Percentiles rank a stretch among this genome's conserved stretches.
Evolutionary conservation across 2,888 invertebrate species (phyloP).

Genomic region (Pemphredon lugubris): DNA sequence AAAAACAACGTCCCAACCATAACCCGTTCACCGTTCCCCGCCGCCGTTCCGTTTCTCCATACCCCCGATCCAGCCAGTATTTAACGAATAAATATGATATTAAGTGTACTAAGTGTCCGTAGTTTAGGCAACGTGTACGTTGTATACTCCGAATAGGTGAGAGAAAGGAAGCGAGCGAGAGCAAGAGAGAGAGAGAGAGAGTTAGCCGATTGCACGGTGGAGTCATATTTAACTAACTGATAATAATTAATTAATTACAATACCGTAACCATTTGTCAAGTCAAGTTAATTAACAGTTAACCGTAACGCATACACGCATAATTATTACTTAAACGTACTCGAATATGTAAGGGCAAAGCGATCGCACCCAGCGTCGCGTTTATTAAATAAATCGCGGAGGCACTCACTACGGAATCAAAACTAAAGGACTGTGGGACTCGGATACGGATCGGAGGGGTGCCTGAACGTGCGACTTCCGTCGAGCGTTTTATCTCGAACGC

Average conservation of each 20-base stretch:
- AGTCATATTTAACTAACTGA: conserved; percentile 78
- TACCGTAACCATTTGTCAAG: conserved; percentile 75
- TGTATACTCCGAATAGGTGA: conserved; percentile 73
- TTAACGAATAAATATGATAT: conserved; percentile 77
- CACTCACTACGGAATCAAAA: conserved; percentile 76
- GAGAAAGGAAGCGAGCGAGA: conserved; percentile 33
- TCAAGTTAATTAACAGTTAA: conserved; percentile 73
- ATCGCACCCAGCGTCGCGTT: conserved; percentile 63
- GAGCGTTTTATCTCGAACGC: not conserved
- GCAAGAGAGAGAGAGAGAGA: conserved; percentile 26
- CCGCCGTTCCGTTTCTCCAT: conserved; percentile 3
- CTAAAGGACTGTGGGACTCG: conserved; percentile 75
- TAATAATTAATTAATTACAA: conserved; percentile 77
- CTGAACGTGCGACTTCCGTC: conserved; percentile 60
- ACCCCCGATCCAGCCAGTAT: conserved; percentile 51
- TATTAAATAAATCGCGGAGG: conserved; percentile 78
- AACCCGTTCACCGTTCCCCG: not conserved
- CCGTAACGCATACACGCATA: conserved; percentile 70
- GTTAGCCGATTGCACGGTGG: conserved; percentile 67
- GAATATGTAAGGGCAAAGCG: conserved; percentile 64
- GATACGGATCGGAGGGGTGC: conserved; percentile 78
- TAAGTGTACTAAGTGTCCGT: conserved; percentile 80
- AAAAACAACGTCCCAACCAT: too few relatives aligned
- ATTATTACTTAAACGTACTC: conserved; percentile 76
- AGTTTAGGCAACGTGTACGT: conserved; percentile 79